phyloP scores from a whole-genome alignment of 2,113 vertebrate genomes.

The Sebastes schlegelii region DNA sequence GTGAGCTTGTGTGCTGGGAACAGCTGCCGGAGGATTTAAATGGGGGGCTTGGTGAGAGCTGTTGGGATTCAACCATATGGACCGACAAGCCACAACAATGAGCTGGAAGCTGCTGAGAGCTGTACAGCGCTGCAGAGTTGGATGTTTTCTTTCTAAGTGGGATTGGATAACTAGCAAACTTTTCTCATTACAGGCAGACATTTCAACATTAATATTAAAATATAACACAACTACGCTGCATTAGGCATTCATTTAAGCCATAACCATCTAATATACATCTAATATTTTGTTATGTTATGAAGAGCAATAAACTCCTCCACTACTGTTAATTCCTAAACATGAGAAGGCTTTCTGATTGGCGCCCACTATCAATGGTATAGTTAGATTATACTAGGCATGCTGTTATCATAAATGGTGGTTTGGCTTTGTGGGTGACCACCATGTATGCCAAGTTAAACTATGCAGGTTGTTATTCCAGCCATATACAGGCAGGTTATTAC shows the following conservation, averaged over 20 bases:
- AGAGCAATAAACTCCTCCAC: no score
- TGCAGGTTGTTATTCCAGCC: background rate
- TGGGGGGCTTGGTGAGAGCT: slow-evolving; percentile 1
- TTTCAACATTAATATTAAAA: background rate
- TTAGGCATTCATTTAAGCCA: background rate
- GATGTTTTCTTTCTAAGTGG: background rate
- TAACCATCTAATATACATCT: background rate
- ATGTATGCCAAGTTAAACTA: background rate
- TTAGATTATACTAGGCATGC: background rate
- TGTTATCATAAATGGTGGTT: background rate
- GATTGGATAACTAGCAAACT: slow-evolving; percentile 10
- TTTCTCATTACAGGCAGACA: slow-evolving; percentile 15
- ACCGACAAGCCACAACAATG: slow-evolving; percentile 28
- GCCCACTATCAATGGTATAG: background rate
- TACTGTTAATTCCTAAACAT: background rate
- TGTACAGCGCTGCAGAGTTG: slow-evolving; percentile 12
- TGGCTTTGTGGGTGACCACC: background rate
- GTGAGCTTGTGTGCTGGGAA: slow-evolving; percentile 32
- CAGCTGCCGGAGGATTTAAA: slow-evolving; percentile 48
- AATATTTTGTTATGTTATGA: background rate
- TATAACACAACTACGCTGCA: background rate
- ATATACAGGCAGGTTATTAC: background rate
- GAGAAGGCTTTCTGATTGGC: background rate
- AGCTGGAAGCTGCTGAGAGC: slow-evolving; percentile 39
- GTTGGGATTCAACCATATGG: slow-evolving; percentile 51